Base-by-base conservation (phyloP, 2,797 vertebrate species). In the Hyperoplus lanceolatus region DNA sequence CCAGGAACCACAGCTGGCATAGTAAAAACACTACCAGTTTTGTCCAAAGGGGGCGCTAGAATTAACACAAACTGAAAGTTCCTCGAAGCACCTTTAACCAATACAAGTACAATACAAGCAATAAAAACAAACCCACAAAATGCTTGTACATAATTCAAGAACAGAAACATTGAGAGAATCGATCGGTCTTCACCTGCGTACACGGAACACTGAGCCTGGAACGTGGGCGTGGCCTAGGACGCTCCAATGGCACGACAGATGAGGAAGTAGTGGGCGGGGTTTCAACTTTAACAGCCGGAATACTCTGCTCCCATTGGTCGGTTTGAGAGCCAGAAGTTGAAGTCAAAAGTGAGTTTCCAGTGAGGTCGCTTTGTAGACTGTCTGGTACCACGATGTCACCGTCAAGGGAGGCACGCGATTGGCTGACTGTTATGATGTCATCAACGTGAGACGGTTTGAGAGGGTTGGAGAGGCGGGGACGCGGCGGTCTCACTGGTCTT, bases 161-260 rank as follows among this genome's bases (percentile, higher is more conserved):
- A 29, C 29, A 29, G 29, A 29, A 29, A 29, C 29, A 29, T 29
- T 29, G 29, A 29, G 29, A 29, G 29, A 29, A 3, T 29, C 2
- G 29, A 29, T 29, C 3, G 29, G 29, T 29, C 29, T 29, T 29
- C 29, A 29, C 29, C 29, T 29, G 29, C 29, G 29, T 29, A 29
- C 29, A 29, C 29, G 87, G 96, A 50, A 95, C 80, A 72, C 91
- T 92, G 79, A 83, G 78, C 89, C 94, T 96, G 66, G 97, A 95
- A 55, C 98, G 97, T 67, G 98, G 97, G 65, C 94, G 97, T 79
- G 97, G 97, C 90, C 94, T 96, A 18, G 98, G 98, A 48, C 88
- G 95, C 45, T 79, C 75, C 0, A 43, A 15, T 1, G 11, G 48
- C 29, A 29, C 29, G 6, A 36, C 55, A 4, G 15, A 16, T 8